A percentile compares a stretch with the other conserved stretches of the same genome.
phyloP scores from a whole-genome alignment of 2,888 invertebrate species.

The Apamea sordens region DNA sequence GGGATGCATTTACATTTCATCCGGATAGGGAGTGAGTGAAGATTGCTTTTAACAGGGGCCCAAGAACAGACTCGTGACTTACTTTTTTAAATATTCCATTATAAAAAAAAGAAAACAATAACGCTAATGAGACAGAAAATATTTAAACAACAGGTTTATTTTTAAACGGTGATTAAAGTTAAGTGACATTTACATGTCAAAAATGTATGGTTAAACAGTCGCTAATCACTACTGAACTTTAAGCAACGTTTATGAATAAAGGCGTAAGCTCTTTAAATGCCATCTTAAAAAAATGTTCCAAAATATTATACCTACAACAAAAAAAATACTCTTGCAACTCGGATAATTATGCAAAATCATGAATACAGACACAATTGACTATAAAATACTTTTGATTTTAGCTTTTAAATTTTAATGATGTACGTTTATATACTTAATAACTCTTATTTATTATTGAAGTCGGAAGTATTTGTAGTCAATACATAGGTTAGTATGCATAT shows the following conservation, averaged over 20 bases:
- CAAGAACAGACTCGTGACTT: background rate
- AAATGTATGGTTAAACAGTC: background rate
- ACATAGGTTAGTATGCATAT: conserved; percentile 59
- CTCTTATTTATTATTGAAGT: conserved; percentile 55
- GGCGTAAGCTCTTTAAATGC: no score
- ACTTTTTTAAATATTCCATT: background rate
- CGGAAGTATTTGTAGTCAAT: conserved; percentile 63
- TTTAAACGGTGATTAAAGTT: background rate
- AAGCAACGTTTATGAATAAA: background rate
- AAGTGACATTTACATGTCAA: background rate
- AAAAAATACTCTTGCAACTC: background rate
- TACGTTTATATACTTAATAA: conserved; percentile 41
- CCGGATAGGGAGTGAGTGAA: background rate
- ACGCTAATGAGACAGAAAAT: background rate
- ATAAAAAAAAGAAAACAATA: background rate
- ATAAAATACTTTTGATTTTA: conserved; percentile 59
- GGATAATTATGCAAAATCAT: conserved; percentile 14
- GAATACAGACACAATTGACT: conserved; percentile 50
- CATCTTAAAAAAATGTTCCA: background rate
- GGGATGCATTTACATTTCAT: background rate
- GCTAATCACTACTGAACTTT: background rate
- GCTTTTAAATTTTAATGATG: conserved; percentile 47
- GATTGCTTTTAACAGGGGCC: background rate
- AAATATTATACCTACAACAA: conserved; percentile 35
- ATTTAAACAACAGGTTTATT: background rate